Base-by-base conservation (phyloP, 2,888 invertebrate species). In the Eilema depressum region DNA sequence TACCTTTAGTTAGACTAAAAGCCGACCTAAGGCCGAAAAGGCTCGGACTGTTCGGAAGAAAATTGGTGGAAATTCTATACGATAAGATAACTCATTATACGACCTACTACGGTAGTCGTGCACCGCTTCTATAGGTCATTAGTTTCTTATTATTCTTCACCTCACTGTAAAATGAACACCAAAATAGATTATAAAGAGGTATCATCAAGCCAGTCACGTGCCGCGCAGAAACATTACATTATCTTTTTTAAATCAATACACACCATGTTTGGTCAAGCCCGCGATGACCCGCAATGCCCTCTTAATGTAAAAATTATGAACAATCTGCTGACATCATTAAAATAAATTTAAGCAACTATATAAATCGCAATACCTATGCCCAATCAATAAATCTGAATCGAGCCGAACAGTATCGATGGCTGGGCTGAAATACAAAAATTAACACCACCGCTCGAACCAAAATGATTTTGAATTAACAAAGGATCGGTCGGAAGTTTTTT, bases 391-490 rank as follows among this genome's bases (percentile, higher is more conserved):
- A 60, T 14, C 23, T 26, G 59, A 28, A 60, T 14, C 57, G 10
- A 26, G 41, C 30, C 17, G 23, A 17, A 66, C 56, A 57, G 30
- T 59, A 57, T 14, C 25, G 14, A 59, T 53, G 30, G 70, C 37
- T 53, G n/a, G 75, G 70, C 69, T 77, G 47, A 20, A 63, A 26
- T 57, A 70, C 70, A 74, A 75, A 81, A 74, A 74, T 70, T 68
- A 71, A 70, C 62, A 73, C 59, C 53, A 60, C 2, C 12, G 56
- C 41, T 70, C 64, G 74, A 71, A 59, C 25, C 17, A 56, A 65
- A 74, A 79, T 53, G 60, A 61, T 62, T 62, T 23, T 69, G 56
- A 61, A 75, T 41, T 59, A 70, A 79, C 78, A 81, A 81, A 81
- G 67, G 33, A 69, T 73, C 71, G 63, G 63, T 26, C 20, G 30